Evolutionary conservation across 2,113 vertebrate genomes (phyloP), one percentile per base, ranked within the genome.

Genomic region (Trichechus manatus): DNA sequence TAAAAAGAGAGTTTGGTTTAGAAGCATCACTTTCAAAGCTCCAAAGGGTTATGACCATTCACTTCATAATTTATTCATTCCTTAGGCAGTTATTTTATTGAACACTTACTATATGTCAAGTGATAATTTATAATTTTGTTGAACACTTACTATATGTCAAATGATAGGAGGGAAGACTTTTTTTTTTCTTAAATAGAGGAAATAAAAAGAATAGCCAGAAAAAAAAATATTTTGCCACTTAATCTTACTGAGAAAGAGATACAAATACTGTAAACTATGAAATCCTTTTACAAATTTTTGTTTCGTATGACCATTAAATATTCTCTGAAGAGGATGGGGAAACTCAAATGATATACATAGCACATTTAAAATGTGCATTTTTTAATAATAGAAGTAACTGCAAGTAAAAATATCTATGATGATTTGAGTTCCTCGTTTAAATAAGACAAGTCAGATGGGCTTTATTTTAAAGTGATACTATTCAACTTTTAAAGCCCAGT

Each of bases 361-460:
- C 88, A 96, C 42, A 88, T 36, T 96, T 72, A 78, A 98, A 92
- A 92, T 92, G 77, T 93, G 9, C 36, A 82, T 56, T 9, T 74
- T 96, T 53, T 93, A 93, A 94, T 86, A 97, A 95, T 85, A 91
- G 93, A 97, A 31, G 47, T 88, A 94, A 97, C 79, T 77, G 79
- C 94, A 97, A 97, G 96, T 89, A 42, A 96, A 96, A 97, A 96
- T 63, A 96, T 47, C 96, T 97, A 72, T 90, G 68, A 95, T 97
- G 93, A 96, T 44, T 85, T 91, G 92, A 97, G 86, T 96, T 96
- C 93, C 97, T 98, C 80, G 77, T 98, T 97, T 96, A 95, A 95
- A 84, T 96, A 75, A 27, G 81, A 89, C 29, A 87, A 94, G 95
- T 87, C 81, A 93, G 89, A 98, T 97, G 86, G 70, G 70, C 75